Evolutionary conservation across 2,797 vertebrate genomes (phyloP), one percentile per base, ranked within the genome.

Genomic region (Poeciliopsis turneri): DNA sequence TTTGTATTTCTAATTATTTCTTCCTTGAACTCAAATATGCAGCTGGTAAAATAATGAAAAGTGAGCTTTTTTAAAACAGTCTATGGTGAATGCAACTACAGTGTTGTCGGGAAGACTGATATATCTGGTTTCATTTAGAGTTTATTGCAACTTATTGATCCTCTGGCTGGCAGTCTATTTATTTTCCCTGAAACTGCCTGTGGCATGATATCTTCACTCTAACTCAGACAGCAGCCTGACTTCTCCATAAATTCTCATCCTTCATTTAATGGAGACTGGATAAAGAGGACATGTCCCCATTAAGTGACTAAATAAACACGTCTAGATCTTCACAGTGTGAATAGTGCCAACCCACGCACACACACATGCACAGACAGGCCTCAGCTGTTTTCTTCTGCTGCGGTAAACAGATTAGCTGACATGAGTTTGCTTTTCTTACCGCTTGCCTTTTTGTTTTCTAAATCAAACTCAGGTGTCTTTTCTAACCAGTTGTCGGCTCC

Each of bases 361-460:
- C n/a, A 59, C 53, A 78, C 45, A 78, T 30, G 47, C 28, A 51
- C 36, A 71, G 49, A 80, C 61, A 85, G 72, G 68, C 77, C 83
- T 90, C 86, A 85, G 89, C 82, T 86, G 79, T 88, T 89, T 91
- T 87, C 83, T 84, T 84, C 82, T 90, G 80, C 59, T 77, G 79
- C 83, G 84, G 33, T 77, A 69, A 86, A 64, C 83, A 80, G 75
- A 91, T 88, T 78, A 88, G 55, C 81, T 76, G 77, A 78, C 82
- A 82, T 81, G 81, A 86, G 77, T 39, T 57, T 41, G 64, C 76
- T 36, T 74, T 75, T 82, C 28, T 75, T 72, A 45, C 64, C 76
- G 71, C 51, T 78, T 43, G 16, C 76, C 25, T 55, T 81, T 82
- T 83, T 86, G 41, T 46, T 82, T 72, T 82, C 80, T 59, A 46